A percentile compares a stretch with the other conserved stretches of the same genome.
phyloP scores from a whole-genome alignment of 2,888 invertebrate species.

The Eristalinus aeneus region DNA sequence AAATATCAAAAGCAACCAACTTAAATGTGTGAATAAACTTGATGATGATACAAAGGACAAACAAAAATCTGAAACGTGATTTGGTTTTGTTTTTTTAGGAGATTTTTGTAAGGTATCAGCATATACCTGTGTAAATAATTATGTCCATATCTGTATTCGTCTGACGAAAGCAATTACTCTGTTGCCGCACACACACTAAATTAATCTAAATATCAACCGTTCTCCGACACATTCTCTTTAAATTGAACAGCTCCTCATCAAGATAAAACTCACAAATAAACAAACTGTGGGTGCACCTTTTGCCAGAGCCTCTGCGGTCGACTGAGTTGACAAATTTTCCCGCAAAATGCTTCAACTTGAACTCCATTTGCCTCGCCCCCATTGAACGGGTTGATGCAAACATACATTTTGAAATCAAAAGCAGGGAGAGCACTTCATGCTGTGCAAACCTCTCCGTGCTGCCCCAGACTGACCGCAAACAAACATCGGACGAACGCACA shows the following conservation, averaged over 20 bases:
- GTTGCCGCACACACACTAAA: no score
- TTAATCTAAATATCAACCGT: background rate
- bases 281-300: background rate
- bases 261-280: background rate
- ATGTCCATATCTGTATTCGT: no score
- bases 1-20: no score
- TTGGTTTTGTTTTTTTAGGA: no score
- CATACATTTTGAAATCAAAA: background rate
- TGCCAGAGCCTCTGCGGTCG: no score
- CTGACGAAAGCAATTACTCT: no score
- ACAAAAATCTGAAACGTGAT: no score
- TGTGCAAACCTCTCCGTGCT: background rate
- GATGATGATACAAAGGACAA: no score
- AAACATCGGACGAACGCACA: conserved; percentile 29
- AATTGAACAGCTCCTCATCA: no score
- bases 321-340: background rate
- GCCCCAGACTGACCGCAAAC: conserved; percentile 52
- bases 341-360: background rate
- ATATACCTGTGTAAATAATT: no score
- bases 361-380: background rate
- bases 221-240: background rate
- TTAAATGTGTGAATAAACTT: no score
- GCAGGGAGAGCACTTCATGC: background rate
- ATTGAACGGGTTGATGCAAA: background rate
- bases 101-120: no score